These are phyloP conservation scores for Latheticus oryzae DNA, from an alignment of 2,888 invertebrate species.

Conservation along the genomic window DNA sequence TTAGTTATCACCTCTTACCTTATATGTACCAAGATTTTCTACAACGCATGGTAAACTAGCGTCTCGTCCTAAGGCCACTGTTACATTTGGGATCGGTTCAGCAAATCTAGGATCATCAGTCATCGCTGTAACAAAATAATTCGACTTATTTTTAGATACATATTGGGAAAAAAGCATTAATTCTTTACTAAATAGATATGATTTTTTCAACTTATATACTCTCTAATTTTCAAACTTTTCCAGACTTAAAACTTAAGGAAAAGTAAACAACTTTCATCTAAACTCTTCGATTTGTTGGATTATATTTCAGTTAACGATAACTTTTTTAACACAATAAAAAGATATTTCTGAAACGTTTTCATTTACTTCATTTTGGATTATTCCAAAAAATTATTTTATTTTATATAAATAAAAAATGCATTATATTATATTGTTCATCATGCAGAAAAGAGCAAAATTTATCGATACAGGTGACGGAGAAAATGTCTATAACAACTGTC, in stretches of 20 bases:
- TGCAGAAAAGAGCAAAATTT: conserved; percentile 24
- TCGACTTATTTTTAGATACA: neutral
- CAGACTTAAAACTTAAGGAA: conserved; percentile 30
- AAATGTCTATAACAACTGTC: conserved; percentile 40
- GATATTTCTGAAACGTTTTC: no score
- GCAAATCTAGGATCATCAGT: conserved; percentile 89
- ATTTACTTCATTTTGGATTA: neutral
- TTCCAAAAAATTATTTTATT: conserved; percentile 2
- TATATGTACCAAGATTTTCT: conserved; percentile 88
- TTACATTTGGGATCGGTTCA: conserved; percentile 92
- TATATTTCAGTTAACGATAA: conserved; percentile 25
- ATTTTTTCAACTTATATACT: conserved; percentile 30
- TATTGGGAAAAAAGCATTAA: neutral
- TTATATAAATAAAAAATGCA: no score
- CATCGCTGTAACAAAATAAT: conserved; percentile 73
- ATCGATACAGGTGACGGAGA: conserved; percentile 39
- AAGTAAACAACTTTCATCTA: conserved; percentile 33
- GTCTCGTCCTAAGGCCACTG: conserved; percentile 89
- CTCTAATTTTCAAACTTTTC: conserved; percentile 25
- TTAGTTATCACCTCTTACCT: conserved; percentile 70
- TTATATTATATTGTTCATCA: conserved; percentile 27
- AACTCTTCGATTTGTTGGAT: conserved; percentile 24
- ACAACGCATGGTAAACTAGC: conserved; percentile 91
- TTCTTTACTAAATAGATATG: neutral
- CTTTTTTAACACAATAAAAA: conserved; percentile 9